Percentiles rank a stretch among this genome's conserved stretches.
Evolutionary conservation across 2,113 vertebrate species (phyloP).

Genomic region (Hypomesus transpacificus): DNA sequence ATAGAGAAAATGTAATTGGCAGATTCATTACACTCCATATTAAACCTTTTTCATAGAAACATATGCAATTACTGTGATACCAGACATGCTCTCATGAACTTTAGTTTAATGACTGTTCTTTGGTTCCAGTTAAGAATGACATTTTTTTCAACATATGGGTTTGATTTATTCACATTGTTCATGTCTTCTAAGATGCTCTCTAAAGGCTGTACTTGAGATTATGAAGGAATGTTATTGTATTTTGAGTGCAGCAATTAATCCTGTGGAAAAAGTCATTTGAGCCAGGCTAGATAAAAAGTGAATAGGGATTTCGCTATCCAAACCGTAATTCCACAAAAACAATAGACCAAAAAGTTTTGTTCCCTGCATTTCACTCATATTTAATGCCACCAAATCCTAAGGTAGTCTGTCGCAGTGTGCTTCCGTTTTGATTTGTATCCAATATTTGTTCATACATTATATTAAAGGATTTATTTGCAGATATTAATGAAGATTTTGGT

Average conservation of each 20-base stretch:
- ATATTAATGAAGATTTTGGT: conserved; percentile 12
- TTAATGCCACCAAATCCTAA: conserved; percentile 16
- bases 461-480: conserved; percentile 26
- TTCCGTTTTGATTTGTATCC: conserved; percentile 28
- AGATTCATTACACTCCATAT: conserved; percentile 61
- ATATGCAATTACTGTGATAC: conserved; percentile 58
- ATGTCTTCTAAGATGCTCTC: conserved; percentile 44
- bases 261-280: conserved; percentile 47
- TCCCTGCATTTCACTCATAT: conserved; percentile 19
- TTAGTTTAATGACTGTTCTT: conserved; percentile 32
- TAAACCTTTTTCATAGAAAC: conserved; percentile 59
- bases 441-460: conserved; percentile 27
- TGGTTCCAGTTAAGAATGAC: conserved; percentile 43
- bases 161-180: conserved; percentile 49
- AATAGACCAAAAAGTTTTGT: conserved; percentile 21
- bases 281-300: conserved; percentile 53
- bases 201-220: conserved; percentile 43
- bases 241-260: conserved; percentile 60
- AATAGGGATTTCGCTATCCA: conserved; percentile 53
- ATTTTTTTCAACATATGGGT: conserved; percentile 33
- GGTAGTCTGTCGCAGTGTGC: conserved; percentile 11
- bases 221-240: conserved; percentile 43
- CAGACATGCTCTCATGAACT: conserved; percentile 43
- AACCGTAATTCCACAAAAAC: conserved; percentile 55
- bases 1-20: conserved; percentile 57